Conservation (phyloP, 1,140 invertebrate species). For the Drosophila melanica region DNA sequence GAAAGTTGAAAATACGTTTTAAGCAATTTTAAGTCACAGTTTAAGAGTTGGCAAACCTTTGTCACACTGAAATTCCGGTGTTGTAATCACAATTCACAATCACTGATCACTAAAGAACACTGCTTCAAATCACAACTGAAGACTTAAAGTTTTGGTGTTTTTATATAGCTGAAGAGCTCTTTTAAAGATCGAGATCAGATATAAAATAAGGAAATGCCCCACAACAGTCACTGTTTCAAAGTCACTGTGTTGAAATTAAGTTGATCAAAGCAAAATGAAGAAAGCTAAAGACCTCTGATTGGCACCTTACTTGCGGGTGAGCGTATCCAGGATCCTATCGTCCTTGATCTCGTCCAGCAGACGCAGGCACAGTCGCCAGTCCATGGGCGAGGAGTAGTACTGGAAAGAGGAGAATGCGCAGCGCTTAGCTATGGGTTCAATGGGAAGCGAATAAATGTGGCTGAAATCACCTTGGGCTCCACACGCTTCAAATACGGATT, state of each 20-base stretch:
- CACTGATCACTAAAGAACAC: too few relatives aligned
- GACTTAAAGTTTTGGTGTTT: not conserved
- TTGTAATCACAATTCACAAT: not conserved
- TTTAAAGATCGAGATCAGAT: too few relatives aligned
- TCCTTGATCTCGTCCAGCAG: conserved; percentile 59
- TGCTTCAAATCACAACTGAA: not conserved
- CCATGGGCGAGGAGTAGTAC: conserved; percentile 75
- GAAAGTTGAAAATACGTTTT: not conserved
- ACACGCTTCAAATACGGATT: conserved; percentile 89
- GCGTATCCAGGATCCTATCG: conserved; percentile 45
- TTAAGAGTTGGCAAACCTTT: not conserved
- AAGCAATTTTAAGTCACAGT: not conserved
- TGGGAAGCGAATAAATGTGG: not conserved
- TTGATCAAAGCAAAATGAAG: too few relatives aligned
- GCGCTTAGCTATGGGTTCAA: not conserved
- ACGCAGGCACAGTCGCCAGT: conserved; percentile 70
- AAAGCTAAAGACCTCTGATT: not conserved
- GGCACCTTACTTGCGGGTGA: conserved; percentile 68
- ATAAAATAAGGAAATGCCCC: too few relatives aligned
- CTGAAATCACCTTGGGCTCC: conserved; percentile 88
- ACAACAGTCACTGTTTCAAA: too few relatives aligned
- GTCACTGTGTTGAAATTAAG: too few relatives aligned
- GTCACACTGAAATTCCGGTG: not conserved
- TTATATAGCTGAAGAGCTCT: too few relatives aligned
- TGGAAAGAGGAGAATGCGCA: conserved; percentile 10